These are phyloP conservation scores for Himantopus leucocephalus DNA, from an alignment of 2,113 vertebrate species.

Conservation along the genomic window DNA sequence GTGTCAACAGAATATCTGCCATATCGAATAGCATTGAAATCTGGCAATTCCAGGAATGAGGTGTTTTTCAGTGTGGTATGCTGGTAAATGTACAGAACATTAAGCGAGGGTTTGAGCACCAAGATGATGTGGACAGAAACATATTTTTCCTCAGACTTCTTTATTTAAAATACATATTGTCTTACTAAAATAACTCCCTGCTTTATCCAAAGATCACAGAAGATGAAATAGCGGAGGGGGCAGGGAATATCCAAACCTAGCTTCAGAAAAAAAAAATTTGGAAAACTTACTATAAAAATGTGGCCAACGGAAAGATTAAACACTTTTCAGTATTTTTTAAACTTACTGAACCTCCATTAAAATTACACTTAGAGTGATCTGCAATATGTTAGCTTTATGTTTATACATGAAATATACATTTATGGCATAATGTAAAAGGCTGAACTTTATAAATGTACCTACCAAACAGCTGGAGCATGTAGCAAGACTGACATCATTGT, in stretches of 20 bases:
- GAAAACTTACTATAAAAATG: constrained; percentile 56
- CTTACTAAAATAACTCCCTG: constrained; percentile 66
- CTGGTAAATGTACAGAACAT: constrained; percentile 9
- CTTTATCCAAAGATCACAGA: constrained; percentile 69
- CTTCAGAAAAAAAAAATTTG: constrained; percentile 16
- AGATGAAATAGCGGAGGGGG: neutral
- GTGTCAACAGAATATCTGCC: neutral
- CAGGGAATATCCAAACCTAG: constrained; percentile 25
- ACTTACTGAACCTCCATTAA: constrained; percentile 77
- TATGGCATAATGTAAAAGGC: constrained; percentile 71
- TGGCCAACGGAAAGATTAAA: constrained; percentile 76
- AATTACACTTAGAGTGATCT: constrained; percentile 75
- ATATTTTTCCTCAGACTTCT: constrained; percentile 61
- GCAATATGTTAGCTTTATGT: constrained; percentile 77
- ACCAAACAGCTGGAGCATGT: constrained; percentile 75
- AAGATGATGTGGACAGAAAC: constrained; percentile 48
- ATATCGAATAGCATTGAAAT: neutral
- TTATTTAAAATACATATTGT: constrained; percentile 68
- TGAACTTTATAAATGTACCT: constrained; percentile 79
- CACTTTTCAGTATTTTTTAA: constrained; percentile 76
- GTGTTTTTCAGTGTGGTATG: constrained; percentile 1
- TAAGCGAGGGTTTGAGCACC: constrained; percentile 52
- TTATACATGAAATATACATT: constrained; percentile 73
- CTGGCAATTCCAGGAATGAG: constrained; percentile 1
- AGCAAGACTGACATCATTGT: constrained; percentile 73